Percentiles rank a stretch among this genome's conserved stretches.
Evolutionary conservation across 2,113 vertebrate genomes (phyloP).

Genomic region (Callocephalon fimbriatum): DNA sequence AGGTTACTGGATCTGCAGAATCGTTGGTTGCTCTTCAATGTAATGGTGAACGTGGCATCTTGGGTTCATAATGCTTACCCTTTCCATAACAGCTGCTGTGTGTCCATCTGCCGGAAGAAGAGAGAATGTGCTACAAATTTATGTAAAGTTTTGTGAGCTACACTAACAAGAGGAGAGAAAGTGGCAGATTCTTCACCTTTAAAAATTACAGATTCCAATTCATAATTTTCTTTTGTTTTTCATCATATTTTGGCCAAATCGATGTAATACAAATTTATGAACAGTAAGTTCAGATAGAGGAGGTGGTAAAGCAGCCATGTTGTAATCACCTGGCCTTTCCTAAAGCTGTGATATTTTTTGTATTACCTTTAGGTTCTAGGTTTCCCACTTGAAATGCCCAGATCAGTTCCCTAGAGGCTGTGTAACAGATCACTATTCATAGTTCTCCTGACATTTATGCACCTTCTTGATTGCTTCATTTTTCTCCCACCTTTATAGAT

Average conservation of each 20-base stretch:
- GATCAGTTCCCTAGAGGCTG: background rate
- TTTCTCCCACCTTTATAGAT: background rate
- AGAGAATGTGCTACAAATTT: background rate
- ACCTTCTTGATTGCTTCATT: background rate
- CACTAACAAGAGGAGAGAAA: background rate
- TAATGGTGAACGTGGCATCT: background rate
- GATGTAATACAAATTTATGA: background rate
- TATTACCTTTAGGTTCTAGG: background rate
- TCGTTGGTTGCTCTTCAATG: background rate
- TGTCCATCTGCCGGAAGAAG: background rate
- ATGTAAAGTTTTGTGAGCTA: background rate
- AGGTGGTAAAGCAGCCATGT: background rate
- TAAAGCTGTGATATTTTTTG: background rate
- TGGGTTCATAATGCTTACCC: background rate
- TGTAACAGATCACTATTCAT: rapidly evolving
- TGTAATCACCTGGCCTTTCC: background rate
- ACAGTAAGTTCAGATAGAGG: background rate
- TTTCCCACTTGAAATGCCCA: background rate
- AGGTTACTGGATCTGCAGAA: background rate
- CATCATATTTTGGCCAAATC: background rate
- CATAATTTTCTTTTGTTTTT: background rate
- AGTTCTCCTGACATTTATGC: background rate
- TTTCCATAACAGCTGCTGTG: background rate
- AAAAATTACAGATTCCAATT: background rate
- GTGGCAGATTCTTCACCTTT: background rate